Evolutionary conservation across 2,888 invertebrate species (phyloP).

Genomic region (Aphidoletes aphidimyza): DNA sequence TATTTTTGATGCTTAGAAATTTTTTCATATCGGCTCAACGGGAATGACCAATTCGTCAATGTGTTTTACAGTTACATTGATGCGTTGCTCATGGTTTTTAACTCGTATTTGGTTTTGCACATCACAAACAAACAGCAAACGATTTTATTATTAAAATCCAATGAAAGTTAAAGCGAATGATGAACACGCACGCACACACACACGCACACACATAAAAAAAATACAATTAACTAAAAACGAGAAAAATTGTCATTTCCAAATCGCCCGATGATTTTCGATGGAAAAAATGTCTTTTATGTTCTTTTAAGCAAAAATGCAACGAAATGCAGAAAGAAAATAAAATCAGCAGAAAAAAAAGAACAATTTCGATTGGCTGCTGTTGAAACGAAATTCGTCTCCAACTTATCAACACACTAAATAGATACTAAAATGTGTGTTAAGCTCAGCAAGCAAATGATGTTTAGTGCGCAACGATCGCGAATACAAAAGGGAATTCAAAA

Average conservation of each 20-base stretch:
- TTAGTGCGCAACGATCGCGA: conserved; percentile 19
- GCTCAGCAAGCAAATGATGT: not conserved
- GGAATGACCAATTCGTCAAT: not conserved
- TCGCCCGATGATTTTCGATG: no score
- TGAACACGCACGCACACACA: no score
- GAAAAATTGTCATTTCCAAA: no score
- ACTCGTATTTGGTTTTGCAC: not conserved
- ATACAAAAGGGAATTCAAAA: conserved; percentile 18
- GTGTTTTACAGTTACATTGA: not conserved
- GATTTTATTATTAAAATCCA: not conserved
- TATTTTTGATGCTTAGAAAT: conserved; percentile 44
- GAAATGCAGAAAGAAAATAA: not conserved
- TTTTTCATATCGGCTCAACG: conserved; percentile 22
- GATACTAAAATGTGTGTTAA: not conserved
- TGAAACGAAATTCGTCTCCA: not conserved
- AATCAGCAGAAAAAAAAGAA: no score
- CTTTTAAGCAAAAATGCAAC: no score
- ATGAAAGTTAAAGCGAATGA: not conserved
- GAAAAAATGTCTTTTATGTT: no score
- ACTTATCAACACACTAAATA: not conserved
- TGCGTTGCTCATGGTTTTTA: not conserved
- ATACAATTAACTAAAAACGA: no score
- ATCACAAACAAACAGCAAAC: no score
- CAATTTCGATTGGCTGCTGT: not conserved
- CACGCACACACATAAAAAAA: no score